Evolutionary conservation across 2,797 vertebrate species (phyloP), one percentile per base, ranked within the genome.

Genomic region (Myotis pilosus): DNA sequence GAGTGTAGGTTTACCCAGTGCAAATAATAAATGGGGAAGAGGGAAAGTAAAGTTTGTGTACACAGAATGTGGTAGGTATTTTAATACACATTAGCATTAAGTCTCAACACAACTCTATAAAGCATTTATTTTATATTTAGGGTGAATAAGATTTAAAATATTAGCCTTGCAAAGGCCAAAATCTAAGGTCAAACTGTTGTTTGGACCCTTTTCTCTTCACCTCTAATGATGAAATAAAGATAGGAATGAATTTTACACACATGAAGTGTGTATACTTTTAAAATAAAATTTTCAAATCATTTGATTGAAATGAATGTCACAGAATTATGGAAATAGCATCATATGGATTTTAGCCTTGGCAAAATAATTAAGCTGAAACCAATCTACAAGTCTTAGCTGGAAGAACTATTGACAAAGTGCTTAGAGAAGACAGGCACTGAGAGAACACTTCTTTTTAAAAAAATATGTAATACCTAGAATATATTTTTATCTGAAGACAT

Each of bases 261-360:
- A 92, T 2, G n/a, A 0, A 53, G 20, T 5, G 41, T 64, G 19
- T 22, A 10, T 41, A 74, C 8, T 72, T 49, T 55, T 25, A 49
- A 10, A 76, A 85, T 69, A 76, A 64, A 82, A 92, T 16, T 86
- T 94, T 81, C 25, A 82, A 51, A 87, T 76, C 28, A 72, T 72
- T 76, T 78, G 53, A 94, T 36, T 64, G 87, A 79, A 78, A 90
- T n/a, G 16, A 92, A 71, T 47, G 12, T 49, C 62, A 90, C 23
- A 89, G 36, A 82, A 82, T 49, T 89, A 86, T 17, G 17, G 23
- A 84, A 92, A 80, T 8, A 74, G 25, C 20, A 89, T 25, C 15
- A 76, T 68, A 47, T 51, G 84, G 51, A 53, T 17, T 66, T 92
- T 33, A 3, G 86, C 49, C 38, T 85, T 72, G 66, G 51, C 36